A percentile compares a stretch with the other conserved stretches of the same genome.
Evolutionary conservation across 2,888 invertebrate genomes (phyloP).

Genomic region (Meteorus colon): DNA sequence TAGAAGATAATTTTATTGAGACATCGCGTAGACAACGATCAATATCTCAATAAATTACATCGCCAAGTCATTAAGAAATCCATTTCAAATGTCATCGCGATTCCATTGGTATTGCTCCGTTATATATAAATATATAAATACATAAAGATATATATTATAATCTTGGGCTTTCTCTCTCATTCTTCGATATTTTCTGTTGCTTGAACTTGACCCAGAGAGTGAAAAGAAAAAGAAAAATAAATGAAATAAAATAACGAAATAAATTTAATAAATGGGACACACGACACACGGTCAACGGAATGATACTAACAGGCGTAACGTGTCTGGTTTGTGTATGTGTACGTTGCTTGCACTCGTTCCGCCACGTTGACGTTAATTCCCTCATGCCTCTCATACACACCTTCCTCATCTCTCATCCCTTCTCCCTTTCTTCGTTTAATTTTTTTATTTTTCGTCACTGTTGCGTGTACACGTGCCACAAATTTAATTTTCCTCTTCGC

Average conservation of each 20-base stretch:
- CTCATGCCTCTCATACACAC: constrained; percentile 41
- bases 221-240: not conserved
- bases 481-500: constrained; percentile 30
- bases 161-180: not conserved
- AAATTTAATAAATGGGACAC: constrained; percentile 2
- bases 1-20: not conserved
- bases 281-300: not conserved
- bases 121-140: not conserved
- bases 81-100: not conserved
- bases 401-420: constrained; percentile 28
- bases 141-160: not conserved
- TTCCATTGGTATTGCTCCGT: not conserved
- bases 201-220: not conserved
- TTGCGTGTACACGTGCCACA: constrained; percentile 35
- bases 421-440: not conserved
- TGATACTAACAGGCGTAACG: not conserved
- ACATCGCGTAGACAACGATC: not conserved
- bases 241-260: not conserved
- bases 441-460: constrained; percentile 16
- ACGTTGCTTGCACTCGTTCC: constrained; percentile 16
- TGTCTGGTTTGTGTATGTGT: not conserved
- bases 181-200: not conserved
- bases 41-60: constrained; percentile 16
- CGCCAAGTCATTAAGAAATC: not conserved
- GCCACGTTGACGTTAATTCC: constrained; percentile 26